Evolutionary conservation across 2,113 vertebrate species (phyloP), one percentile per base, ranked within the genome.

Genomic region (Delphinapterus leucas): DNA sequence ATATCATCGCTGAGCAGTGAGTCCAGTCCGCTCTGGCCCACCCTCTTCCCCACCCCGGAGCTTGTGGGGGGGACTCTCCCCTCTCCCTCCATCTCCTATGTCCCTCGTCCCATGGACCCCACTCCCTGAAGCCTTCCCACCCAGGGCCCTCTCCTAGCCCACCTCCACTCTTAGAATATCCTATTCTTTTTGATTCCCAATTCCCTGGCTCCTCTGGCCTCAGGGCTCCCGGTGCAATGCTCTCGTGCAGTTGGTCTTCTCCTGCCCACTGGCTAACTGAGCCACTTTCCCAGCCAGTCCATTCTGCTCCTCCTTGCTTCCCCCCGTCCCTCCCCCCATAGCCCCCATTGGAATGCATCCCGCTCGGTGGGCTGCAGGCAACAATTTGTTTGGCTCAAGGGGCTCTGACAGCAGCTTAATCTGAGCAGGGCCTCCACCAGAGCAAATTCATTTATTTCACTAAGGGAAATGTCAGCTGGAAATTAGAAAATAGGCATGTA

Each of bases 1-100:
- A 99, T 98, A 98, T 99, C 87, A 98, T 99, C 15, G 99, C 99
- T 1, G 99, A 99, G 92, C 99, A 99, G 99, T 99, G 98, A 99
- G 99, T 99, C 97, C 6, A 99, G 99, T 98, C 92, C 6, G 2
- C 94, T 86, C 55, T 0, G 0, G 70, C 70, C 1, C 1, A 7
- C 21, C 44, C 71, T 90, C n/a, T 38, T 49, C 81, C 74, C 33
- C 1, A 47, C 4, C 28, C 28, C 41, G 9, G 58, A 68, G 74
- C 90, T 20, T 44, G n/a, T 44, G 31, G 61, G 68, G 36, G 58
- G 76, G n/a, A 41, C n/a, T 6, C 2, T 14, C 10, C 41, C 28
- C 18, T 3, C 41, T 60, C 17, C 53, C 36, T 91, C 53, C 25
- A 14, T n/a, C 44, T 60, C 70, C 36, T 15, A 4, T n/a, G 12